phyloP scores from a whole-genome alignment of 2,113 vertebrate species.

The Mesitornis unicolor region DNA sequence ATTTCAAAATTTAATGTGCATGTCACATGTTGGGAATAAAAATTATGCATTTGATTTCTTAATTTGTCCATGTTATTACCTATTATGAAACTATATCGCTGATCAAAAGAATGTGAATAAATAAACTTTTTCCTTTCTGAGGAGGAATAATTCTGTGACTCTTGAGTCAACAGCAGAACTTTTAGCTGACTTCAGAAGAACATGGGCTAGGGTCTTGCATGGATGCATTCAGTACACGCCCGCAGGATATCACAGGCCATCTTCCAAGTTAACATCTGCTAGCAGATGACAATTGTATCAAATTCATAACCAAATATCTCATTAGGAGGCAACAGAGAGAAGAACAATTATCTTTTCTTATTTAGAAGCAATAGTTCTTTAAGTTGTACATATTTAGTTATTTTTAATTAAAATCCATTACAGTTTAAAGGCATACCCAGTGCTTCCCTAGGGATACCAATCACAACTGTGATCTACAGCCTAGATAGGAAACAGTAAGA shows the following conservation, averaged over 20 bases:
- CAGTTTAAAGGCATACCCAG: not conserved
- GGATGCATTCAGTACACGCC: not conserved
- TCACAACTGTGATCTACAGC: not conserved
- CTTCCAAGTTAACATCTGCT: not conserved
- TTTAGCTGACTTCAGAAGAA: not conserved
- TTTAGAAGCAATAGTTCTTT: conserved; percentile 1
- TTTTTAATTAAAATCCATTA: conserved; percentile 30
- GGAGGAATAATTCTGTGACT: not conserved
- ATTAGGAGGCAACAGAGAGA: not conserved
- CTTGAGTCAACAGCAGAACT: not conserved
- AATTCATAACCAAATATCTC: not conserved
- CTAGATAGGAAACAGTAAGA: not conserved
- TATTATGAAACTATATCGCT: not conserved
- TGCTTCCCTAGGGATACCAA: not conserved
- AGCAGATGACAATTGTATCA: not conserved
- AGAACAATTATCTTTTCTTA: not conserved
- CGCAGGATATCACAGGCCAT: not conserved
- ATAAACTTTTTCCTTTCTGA: not conserved
- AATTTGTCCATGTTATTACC: not conserved
- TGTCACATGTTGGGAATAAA: not conserved
- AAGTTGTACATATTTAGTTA: not conserved
- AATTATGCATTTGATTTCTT: not conserved
- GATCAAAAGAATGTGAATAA: not conserved
- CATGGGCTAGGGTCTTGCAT: not conserved
- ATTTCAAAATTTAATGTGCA: not conserved